Percentiles rank a stretch among this genome's conserved stretches.
Conservation (phyloP, 1,140 invertebrate species). For the Acromyrmex heyeri region DNA sequence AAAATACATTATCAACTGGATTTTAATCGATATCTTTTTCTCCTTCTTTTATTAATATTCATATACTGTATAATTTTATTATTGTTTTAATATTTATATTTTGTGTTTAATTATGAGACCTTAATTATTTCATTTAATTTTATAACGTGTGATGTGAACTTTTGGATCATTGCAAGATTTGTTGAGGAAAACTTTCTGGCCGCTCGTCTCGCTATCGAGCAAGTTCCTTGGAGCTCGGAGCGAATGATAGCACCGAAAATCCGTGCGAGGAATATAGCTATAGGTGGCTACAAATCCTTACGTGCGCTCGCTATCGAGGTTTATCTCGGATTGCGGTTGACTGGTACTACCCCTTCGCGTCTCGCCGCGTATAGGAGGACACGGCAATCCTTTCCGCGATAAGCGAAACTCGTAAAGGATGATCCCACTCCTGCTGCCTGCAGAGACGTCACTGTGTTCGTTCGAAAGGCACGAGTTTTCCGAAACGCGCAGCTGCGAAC, state of each 20-base stretch:
- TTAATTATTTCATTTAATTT: constrained; percentile 2
- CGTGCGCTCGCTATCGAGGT: constrained; percentile 60
- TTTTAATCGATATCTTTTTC: background rate
- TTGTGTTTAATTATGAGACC: background rate
- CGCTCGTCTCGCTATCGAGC: constrained; percentile 27
- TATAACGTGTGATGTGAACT: background rate
- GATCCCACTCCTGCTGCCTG: constrained; percentile 13
- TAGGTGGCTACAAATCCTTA: constrained; percentile 59
- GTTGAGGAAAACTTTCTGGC: constrained; percentile 26
- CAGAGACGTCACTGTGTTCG: constrained; percentile 23
- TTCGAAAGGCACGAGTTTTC: constrained; percentile 36
- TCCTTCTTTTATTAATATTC: background rate
- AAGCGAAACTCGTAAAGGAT: constrained; percentile 60
- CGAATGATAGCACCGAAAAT: constrained; percentile 60
- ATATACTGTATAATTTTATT: background rate
- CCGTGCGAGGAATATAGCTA: constrained; percentile 3
- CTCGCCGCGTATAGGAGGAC: constrained; percentile 25
- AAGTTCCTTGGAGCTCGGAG: constrained; percentile 40
- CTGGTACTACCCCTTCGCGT: constrained; percentile 40
- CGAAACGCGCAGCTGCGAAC: constrained; percentile 42
- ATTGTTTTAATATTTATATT: background rate
- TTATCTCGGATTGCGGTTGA: constrained; percentile 74
- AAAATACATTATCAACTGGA: background rate
- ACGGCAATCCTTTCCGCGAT: constrained; percentile 62
- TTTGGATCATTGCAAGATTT: constrained; percentile 22